These are phyloP conservation scores for Drosophila mulleri DNA, from an alignment of 2,888 invertebrate genomes.

Conservation along the genomic window DNA sequence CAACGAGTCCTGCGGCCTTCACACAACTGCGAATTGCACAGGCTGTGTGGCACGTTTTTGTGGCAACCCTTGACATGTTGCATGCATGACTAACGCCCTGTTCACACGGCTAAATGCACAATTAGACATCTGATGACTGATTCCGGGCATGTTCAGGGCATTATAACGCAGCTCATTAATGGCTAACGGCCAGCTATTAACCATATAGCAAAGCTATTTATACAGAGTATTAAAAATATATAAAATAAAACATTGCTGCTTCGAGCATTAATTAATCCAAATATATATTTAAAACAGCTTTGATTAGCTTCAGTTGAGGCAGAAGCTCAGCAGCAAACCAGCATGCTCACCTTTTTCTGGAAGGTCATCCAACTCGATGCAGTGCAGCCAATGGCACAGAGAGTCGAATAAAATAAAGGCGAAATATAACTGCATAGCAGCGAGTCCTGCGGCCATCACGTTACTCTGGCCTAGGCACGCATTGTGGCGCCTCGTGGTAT, in stretches of 20 bases:
- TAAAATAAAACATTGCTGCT: background rate
- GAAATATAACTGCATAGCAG: slow-evolving; percentile 18
- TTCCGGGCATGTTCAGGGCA: background rate
- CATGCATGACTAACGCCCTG: slow-evolving; percentile 10
- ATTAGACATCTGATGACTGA: background rate
- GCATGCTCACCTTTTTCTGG: no score
- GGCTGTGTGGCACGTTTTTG: background rate
- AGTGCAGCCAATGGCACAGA: slow-evolving; percentile 3
- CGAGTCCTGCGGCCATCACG: slow-evolving; percentile 27
- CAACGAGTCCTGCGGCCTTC: slow-evolving; percentile 19
- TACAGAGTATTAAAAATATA: background rate
- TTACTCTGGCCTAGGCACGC: slow-evolving; percentile 40
- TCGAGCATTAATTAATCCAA: background rate
- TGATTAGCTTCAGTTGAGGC: no score
- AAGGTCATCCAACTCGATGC: slow-evolving; percentile 9
- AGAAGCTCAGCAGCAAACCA: slow-evolving; percentile 7
- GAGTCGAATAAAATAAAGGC: slow-evolving; percentile 5
- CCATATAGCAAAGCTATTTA: no score
- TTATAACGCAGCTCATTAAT: background rate
- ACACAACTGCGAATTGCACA: slow-evolving; percentile 5
- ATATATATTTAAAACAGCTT: background rate
- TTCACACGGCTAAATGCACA: slow-evolving; percentile 6
- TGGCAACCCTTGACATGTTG: background rate
- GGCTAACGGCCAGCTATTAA: background rate
- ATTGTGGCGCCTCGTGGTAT: background rate